Conservation (phyloP, 2,113 vertebrate species). For the Bathybates hornii region DNA sequence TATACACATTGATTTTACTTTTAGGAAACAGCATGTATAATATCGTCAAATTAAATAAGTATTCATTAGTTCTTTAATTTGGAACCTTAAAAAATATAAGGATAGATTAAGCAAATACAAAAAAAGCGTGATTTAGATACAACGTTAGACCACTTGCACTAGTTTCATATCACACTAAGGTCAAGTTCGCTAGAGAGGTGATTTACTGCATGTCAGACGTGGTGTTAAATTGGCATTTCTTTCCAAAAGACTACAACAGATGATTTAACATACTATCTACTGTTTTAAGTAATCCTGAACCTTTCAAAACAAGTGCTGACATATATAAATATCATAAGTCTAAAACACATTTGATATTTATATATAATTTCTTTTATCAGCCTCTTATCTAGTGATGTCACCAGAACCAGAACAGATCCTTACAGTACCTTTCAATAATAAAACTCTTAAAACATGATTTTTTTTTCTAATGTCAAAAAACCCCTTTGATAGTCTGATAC, state of each 20-base stretch:
- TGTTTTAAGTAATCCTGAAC: neutral
- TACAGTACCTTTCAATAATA: neutral
- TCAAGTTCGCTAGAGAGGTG: neutral
- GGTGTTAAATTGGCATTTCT: neutral
- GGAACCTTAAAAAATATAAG: neutral
- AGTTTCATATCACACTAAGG: neutral
- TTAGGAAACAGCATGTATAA: slow-evolving; percentile 14
- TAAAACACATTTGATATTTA: neutral
- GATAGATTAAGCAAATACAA: neutral
- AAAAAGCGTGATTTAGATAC: neutral
- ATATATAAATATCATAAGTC: neutral
- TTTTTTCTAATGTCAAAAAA: neutral
- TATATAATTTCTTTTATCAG: neutral
- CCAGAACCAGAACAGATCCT: neutral
- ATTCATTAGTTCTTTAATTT: neutral
- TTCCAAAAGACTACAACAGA: neutral
- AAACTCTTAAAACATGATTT: neutral
- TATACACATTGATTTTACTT: slow-evolving; percentile 29
- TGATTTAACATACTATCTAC: neutral
- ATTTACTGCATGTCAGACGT: neutral
- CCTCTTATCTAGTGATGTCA: neutral
- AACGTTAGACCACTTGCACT: neutral
- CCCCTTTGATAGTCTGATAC: neutral
- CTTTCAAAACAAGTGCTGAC: neutral
- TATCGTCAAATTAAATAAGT: neutral